Percentiles rank a stretch among this genome's conserved stretches.
Conservation (phyloP, 1,140 invertebrate genomes). For the Elysia chlorotica region DNA sequence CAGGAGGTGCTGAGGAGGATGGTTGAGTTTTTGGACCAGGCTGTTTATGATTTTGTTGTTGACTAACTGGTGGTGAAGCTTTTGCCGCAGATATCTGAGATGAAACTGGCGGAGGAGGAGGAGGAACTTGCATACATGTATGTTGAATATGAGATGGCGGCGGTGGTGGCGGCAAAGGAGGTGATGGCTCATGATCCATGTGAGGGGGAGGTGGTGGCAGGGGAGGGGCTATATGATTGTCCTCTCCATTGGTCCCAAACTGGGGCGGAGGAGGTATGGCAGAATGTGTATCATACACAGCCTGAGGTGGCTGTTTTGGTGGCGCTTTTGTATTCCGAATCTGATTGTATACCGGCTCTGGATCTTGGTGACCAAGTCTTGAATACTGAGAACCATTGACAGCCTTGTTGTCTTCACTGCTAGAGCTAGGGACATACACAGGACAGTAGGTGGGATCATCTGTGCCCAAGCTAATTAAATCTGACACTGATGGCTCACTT, state of each 20-base stretch:
- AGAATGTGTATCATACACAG: neutral
- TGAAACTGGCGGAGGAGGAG: slow-evolving; percentile 20
- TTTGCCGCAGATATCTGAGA: neutral
- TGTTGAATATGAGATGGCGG: slow-evolving; percentile 15
- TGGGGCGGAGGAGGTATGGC: slow-evolving; percentile 26
- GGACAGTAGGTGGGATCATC: neutral
- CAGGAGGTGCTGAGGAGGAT: neutral
- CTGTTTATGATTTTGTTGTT: too few relatives aligned
- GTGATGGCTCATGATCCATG: slow-evolving; percentile 9
- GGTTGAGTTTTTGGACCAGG: too few relatives aligned
- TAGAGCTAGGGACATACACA: too few relatives aligned
- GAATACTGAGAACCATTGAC: too few relatives aligned
- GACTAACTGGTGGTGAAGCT: neutral
- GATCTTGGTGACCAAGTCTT: too few relatives aligned
- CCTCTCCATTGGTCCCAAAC: slow-evolving; percentile 18
- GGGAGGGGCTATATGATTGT: neutral
- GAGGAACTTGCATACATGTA: slow-evolving; percentile 22
- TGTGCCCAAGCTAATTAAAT: neutral
- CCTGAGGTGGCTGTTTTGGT: neutral
- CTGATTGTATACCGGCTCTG: slow-evolving; percentile 15
- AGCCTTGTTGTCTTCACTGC: too few relatives aligned
- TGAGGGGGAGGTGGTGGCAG: slow-evolving; percentile 13
- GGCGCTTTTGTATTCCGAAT: slow-evolving; percentile 3
- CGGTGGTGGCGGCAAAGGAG: neutral
- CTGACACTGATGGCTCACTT: slow-evolving; percentile 10